Evolutionary conservation across 1,140 invertebrate genomes (phyloP).

Genomic region (Arion vulgaris): DNA sequence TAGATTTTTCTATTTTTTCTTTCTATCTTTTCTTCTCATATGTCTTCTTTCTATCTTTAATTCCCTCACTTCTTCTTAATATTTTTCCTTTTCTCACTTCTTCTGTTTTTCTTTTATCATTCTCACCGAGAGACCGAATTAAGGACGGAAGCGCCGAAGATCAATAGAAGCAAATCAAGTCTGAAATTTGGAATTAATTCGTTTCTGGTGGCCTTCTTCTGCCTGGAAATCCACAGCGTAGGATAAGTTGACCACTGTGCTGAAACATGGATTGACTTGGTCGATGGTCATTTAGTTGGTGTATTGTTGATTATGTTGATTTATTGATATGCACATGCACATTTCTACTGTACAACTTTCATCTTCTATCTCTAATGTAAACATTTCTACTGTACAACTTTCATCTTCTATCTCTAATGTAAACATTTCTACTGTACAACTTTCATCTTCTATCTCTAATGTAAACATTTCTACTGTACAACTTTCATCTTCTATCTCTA

Average conservation of each 20-base stretch:
- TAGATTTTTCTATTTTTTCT: background rate
- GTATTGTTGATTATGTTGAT: background rate
- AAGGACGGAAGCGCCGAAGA: constrained; percentile 21
- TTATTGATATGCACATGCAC: too few relatives aligned
- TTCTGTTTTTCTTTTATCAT: background rate
- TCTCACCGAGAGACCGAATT: background rate
- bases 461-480: too few relatives aligned
- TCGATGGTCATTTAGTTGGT: background rate
- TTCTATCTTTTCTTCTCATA: background rate
- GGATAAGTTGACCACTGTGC: background rate
- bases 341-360: too few relatives aligned
- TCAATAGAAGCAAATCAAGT: constrained; percentile 22
- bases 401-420: too few relatives aligned
- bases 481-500: too few relatives aligned
- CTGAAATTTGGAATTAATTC: constrained; percentile 24
- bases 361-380: too few relatives aligned
- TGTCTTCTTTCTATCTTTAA: background rate
- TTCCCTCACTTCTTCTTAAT: too few relatives aligned
- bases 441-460: too few relatives aligned
- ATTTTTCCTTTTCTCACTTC: background rate
- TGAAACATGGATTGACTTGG: background rate
- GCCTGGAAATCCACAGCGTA: background rate
- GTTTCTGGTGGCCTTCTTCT: constrained; percentile 11
- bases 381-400: too few relatives aligned
- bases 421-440: too few relatives aligned